phyloP scores from a whole-genome alignment of 2,113 vertebrate genomes.

The Gavia stellata region DNA sequence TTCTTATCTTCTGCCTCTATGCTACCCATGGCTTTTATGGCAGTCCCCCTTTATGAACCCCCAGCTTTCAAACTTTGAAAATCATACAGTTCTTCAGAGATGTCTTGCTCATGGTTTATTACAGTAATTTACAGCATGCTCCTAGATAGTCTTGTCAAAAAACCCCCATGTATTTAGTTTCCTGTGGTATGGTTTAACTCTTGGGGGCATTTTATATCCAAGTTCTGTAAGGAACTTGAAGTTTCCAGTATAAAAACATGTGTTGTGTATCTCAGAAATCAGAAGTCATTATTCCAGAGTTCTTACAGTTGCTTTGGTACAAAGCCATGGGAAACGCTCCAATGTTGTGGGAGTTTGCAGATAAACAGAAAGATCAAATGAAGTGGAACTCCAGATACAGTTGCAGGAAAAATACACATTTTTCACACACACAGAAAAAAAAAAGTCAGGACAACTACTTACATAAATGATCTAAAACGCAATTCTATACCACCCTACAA shows the following conservation, averaged over 20 bases:
- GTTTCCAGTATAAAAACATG: neutral
- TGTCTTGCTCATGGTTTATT: neutral
- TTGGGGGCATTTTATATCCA: neutral
- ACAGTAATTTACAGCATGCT: neutral
- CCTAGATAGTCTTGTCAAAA: neutral
- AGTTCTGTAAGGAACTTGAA: neutral
- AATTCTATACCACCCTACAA: neutral
- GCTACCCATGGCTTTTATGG: neutral
- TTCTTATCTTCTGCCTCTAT: neutral
- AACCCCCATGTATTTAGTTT: neutral
- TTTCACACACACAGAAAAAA: neutral
- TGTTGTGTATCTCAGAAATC: neutral
- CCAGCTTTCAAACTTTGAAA: neutral
- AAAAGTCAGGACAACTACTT: neutral
- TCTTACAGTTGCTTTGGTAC: neutral
- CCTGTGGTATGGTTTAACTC: neutral
- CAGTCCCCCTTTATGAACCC: neutral
- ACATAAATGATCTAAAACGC: neutral
- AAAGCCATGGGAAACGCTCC: neutral
- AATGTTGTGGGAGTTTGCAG: neutral
- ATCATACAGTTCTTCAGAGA: neutral
- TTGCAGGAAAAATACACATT: neutral
- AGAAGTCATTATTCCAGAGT: neutral
- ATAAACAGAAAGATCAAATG: constrained; percentile 1
- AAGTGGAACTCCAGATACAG: neutral